These are phyloP conservation scores for Chloebia gouldiae DNA, from an alignment of 2,113 vertebrate species.

Conservation along the genomic window DNA sequence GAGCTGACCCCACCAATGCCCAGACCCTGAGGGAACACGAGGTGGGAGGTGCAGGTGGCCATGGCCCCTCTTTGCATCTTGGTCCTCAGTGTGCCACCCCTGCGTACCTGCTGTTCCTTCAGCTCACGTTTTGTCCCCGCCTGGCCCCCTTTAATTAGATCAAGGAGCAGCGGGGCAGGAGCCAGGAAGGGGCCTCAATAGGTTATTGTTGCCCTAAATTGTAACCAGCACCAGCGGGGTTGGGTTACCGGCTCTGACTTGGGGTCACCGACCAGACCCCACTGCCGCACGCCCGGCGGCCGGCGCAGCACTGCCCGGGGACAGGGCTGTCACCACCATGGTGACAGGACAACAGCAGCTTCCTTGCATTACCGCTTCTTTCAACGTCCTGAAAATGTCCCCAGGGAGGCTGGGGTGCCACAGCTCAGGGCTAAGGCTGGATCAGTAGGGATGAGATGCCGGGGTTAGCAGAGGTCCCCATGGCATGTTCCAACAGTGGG, in stretches of 20 bases:
- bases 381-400: not conserved
- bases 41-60: rapidly evolving
- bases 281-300: rapidly evolving
- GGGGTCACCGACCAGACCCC: conserved; percentile 5
- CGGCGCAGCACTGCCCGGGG: rapidly evolving
- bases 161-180: conserved; percentile 30
- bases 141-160: not conserved
- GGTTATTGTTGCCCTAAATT: conserved; percentile 66
- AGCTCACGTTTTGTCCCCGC: not conserved
- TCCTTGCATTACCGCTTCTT: not conserved
- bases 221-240: conserved; percentile 37
- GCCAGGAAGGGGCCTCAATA: conserved; percentile 54
- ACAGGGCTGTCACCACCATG: rapidly evolving
- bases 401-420: not conserved
- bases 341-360: not conserved
- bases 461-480: rapidly evolving
- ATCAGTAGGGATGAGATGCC: not conserved
- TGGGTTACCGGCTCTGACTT: not conserved
- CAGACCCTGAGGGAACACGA: not conserved
- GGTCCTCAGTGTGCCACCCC: not conserved
- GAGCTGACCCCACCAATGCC: not conserved
- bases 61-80: rapidly evolving
- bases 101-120: not conserved
- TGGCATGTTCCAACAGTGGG: rapidly evolving
- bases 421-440: rapidly evolving